Conservation (phyloP, 2,797 vertebrate species). For the Trachops cirrhosus region DNA sequence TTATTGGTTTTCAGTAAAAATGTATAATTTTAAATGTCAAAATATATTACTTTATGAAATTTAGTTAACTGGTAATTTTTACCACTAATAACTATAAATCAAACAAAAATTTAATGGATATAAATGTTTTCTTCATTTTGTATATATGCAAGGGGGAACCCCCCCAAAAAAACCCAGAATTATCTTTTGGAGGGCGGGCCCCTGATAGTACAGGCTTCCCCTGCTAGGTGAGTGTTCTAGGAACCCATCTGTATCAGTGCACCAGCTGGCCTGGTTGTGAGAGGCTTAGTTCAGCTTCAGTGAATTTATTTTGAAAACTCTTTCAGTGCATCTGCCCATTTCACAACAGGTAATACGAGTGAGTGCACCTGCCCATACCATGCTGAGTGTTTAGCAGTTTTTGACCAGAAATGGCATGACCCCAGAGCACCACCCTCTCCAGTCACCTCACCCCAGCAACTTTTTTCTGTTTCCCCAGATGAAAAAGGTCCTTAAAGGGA, state of each 20-base stretch:
- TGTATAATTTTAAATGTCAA: not conserved
- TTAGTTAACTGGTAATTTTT: not conserved
- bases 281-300: not conserved
- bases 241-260: not conserved
- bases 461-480: not conserved
- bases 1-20: slow-evolving; percentile 31
- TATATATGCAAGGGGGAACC: not conserved
- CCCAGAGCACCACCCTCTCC: too few species aligned
- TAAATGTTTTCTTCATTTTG: not conserved
- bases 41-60: not conserved
- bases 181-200: not conserved
- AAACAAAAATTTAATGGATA: not conserved
- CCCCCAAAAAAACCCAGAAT: not conserved
- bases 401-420: not conserved
- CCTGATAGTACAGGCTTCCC: not conserved
- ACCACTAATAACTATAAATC: not conserved
- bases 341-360: not conserved
- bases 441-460: not conserved
- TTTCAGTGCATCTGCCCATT: not conserved
- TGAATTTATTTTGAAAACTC: not conserved
- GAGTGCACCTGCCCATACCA: not conserved
- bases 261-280: not conserved
- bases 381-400: not conserved
- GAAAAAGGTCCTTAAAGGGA: not conserved
- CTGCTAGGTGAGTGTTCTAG: not conserved